Conservation (phyloP, 2,113 vertebrate genomes). For the Ciconia stormi region DNA sequence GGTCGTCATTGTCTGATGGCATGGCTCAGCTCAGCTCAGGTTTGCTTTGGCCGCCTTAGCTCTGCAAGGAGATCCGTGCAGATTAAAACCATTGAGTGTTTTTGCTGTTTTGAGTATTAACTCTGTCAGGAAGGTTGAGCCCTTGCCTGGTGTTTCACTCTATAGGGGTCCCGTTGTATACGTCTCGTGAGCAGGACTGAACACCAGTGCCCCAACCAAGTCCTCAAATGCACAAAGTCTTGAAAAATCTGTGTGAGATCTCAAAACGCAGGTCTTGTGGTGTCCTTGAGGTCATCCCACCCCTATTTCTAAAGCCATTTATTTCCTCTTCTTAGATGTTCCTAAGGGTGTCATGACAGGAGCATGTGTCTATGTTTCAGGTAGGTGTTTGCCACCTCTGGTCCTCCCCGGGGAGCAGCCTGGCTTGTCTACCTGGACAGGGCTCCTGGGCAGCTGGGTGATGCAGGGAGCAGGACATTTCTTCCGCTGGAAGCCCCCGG, state of each 20-base stretch:
- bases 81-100: background rate
- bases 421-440: background rate
- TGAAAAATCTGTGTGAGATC: background rate
- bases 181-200: accelerated
- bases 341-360: accelerated
- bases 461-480: background rate
- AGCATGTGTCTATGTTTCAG: accelerated
- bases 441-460: background rate
- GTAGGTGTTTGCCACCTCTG: background rate
- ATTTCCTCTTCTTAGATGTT: background rate
- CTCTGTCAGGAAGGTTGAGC: background rate
- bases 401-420: background rate
- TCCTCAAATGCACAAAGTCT: background rate
- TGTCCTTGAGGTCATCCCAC: background rate
- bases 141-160: background rate
- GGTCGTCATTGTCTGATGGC: background rate
- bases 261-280: background rate
- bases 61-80: background rate
- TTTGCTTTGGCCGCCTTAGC: background rate
- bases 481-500: background rate
- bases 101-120: background rate
- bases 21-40: background rate
- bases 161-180: accelerated
- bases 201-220: accelerated
- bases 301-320: background rate